Conservation (phyloP, 2,888 invertebrate species). For the Limnephilus rhombicus region DNA sequence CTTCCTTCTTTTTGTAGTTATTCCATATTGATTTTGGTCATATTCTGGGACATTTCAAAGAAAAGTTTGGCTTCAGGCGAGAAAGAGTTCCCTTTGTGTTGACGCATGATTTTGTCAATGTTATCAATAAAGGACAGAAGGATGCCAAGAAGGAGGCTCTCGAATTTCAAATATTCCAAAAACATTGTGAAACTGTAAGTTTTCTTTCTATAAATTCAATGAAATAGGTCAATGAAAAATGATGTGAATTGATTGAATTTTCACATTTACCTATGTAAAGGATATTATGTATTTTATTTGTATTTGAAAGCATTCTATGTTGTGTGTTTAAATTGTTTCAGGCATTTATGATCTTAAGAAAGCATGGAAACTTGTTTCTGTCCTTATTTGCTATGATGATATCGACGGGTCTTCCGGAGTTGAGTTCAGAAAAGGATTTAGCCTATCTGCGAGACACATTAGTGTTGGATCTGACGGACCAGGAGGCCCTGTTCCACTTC, state of each 20-base stretch:
- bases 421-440: conserved; percentile 94
- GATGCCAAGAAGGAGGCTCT: conserved; percentile 82
- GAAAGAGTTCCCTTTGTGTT: conserved; percentile 97
- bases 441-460: conserved; percentile 93
- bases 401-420: conserved; percentile 95
- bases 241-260: neutral
- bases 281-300: neutral
- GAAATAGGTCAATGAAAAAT: neutral
- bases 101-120: conserved; percentile 96
- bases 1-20: conserved; percentile 76
- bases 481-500: conserved; percentile 92
- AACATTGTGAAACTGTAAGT: conserved; percentile 86
- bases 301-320: neutral
- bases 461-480: conserved; percentile 86
- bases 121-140: conserved; percentile 93
- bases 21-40: conserved; percentile 97
- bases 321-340: conserved; percentile 71
- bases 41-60: conserved; percentile 95
- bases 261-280: neutral
- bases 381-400: conserved; percentile 99
- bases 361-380: conserved; percentile 92
- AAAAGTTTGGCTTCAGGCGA: conserved; percentile 94
- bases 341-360: conserved; percentile 92
- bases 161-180: conserved; percentile 91
- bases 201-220: neutral